Percentiles rank a stretch among this genome's conserved stretches.
Evolutionary conservation across 1,140 invertebrate species (phyloP).

Genomic region (Eurosta solidaginis): DNA sequence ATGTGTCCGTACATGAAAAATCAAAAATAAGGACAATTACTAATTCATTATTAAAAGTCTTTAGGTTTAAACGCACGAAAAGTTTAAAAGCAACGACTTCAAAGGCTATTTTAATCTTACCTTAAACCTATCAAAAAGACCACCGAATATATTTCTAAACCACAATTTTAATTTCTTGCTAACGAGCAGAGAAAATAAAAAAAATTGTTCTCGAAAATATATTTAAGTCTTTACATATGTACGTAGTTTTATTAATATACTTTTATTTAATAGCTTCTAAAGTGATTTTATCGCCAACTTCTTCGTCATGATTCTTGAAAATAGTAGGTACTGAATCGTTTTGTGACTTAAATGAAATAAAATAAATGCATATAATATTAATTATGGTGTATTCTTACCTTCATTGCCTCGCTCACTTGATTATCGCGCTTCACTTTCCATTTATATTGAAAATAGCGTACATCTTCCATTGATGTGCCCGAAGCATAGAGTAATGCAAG

Average conservation of each 20-base stretch:
- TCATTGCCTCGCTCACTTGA: conserved; percentile 49
- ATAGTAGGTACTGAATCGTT: conserved; percentile 38
- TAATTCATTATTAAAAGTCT: too few species aligned
- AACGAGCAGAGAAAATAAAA: not conserved
- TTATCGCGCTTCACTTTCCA: conserved; percentile 56
- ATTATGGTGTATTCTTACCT: conserved; percentile 30
- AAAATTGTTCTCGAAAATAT: not conserved
- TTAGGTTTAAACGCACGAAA: too few species aligned
- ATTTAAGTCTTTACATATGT: too few species aligned
- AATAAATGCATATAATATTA: not conserved
- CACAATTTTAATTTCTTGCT: not conserved
- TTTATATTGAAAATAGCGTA: conserved; percentile 63
- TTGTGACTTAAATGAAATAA: conserved; percentile 34
- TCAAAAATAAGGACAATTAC: too few species aligned
- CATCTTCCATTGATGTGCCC: conserved; percentile 63
- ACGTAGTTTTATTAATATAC: too few species aligned
- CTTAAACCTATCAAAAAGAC: too few species aligned
- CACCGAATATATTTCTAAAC: too few species aligned
- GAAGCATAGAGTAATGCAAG: conserved; percentile 61
- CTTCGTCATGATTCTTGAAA: conserved; percentile 45
- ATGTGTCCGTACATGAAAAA: too few species aligned
- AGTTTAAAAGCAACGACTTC: too few species aligned
- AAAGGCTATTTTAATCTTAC: too few species aligned
- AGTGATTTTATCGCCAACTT: conserved; percentile 42
- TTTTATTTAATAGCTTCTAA: conserved; percentile 47